A percentile compares a stretch with the other conserved stretches of the same genome.
Conservation (phyloP, 2,113 vertebrate species). For the Saccopteryx leptura region DNA sequence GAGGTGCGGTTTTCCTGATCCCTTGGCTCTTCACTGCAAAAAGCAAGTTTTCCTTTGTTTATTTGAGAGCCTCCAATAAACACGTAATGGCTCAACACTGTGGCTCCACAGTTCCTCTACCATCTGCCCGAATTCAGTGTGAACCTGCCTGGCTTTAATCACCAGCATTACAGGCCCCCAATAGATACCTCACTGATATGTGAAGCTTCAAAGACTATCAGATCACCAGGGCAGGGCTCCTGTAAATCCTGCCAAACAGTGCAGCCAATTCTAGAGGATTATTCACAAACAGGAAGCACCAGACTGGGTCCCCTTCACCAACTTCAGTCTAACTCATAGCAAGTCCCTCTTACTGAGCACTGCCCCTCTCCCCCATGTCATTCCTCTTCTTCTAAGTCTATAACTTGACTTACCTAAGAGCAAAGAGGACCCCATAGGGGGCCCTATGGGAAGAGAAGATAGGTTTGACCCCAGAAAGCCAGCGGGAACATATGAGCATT, state of each 20-base stretch:
- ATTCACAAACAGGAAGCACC: neutral
- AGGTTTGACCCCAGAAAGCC: neutral
- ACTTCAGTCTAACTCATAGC: neutral
- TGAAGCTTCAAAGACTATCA: neutral
- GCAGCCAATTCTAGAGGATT: neutral
- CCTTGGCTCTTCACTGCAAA: no score
- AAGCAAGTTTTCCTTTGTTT: no score
- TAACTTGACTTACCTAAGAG: neutral
- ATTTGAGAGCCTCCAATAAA: no score
- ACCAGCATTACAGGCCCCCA: neutral
- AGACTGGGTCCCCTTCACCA: neutral
- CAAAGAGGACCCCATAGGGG: neutral
- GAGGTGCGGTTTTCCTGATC: no score
- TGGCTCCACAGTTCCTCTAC: no score
- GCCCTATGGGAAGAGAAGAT: neutral
- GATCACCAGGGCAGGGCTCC: neutral
- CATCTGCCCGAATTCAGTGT: no score
- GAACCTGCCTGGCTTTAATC: no score
- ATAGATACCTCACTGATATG: neutral
- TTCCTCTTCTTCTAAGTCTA: neutral
- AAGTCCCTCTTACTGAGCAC: neutral
- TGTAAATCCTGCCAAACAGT: neutral
- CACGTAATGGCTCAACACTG: no score
- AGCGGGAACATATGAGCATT: neutral
- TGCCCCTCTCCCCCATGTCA: neutral